phyloP scores from a whole-genome alignment of 2,888 invertebrate species.

The Crepidodera aurea region DNA sequence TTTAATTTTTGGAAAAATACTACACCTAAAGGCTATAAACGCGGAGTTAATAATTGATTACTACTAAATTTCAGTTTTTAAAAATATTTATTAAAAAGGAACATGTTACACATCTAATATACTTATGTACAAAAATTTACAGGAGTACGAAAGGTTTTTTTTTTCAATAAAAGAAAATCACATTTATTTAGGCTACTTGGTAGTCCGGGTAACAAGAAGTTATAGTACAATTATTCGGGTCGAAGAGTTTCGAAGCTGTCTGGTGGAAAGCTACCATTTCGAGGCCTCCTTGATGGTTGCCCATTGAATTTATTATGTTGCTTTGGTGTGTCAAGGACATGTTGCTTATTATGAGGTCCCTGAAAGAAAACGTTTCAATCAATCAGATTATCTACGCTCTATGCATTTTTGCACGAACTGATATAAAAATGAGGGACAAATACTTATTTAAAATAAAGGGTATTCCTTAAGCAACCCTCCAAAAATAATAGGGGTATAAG shows the following conservation, averaged over 20 bases:
- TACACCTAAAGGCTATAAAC: too few species aligned
- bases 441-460: too few species aligned
- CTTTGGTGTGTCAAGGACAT: conserved; percentile 54
- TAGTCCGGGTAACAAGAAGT: conserved; percentile 58
- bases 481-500: too few species aligned
- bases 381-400: conserved; percentile 16
- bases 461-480: too few species aligned
- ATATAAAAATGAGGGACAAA: too few species aligned
- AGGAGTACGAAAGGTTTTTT: not conserved
- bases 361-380: conserved; percentile 53
- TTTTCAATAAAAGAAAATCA: not conserved
- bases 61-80: not conserved
- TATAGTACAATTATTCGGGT: conserved; percentile 54
- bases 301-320: conserved; percentile 48
- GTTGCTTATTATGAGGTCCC: conserved; percentile 58
- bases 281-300: conserved; percentile 52
- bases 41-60: too few species aligned
- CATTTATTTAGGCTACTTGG: conserved; percentile 46
- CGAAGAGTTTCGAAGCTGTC: conserved; percentile 60
- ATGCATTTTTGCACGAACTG: too few species aligned
- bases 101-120: conserved; percentile 8
- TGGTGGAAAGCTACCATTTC: conserved; percentile 61
- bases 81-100: conserved; percentile 14
- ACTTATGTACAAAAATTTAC: conserved; percentile 13
- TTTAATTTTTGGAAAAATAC: too few species aligned